Conservation (phyloP, 2,113 vertebrate species). For the Riparia riparia region DNA sequence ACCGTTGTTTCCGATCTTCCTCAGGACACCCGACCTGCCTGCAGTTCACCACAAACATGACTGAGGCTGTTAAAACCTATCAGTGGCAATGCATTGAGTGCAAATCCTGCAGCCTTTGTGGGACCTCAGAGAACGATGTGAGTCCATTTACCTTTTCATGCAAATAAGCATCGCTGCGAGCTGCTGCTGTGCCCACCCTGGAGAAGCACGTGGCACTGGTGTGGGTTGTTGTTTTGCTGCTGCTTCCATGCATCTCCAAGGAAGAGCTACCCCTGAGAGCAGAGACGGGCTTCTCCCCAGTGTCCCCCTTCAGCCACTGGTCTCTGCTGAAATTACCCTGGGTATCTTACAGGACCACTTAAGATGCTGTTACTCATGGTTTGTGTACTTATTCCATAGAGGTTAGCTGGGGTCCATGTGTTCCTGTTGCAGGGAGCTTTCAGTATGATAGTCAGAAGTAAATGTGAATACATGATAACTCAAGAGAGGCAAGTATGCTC, state of each 20-base stretch:
- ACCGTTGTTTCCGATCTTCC: slow-evolving; percentile 60
- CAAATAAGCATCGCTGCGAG: not conserved
- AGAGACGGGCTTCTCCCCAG: not conserved
- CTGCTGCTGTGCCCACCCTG: not conserved
- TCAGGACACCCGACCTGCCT: slow-evolving; percentile 96
- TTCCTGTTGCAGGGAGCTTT: not conserved
- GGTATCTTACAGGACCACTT: not conserved
- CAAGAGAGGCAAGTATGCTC: not conserved
- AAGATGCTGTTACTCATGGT: not conserved
- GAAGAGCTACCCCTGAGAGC: not conserved
- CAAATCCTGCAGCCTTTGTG: slow-evolving; percentile 98
- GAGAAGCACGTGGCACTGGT: not conserved
- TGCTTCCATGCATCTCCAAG: not conserved
- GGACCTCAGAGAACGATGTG: slow-evolving; percentile 98
- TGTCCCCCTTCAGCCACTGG: not conserved
- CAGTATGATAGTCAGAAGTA: not conserved
- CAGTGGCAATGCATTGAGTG: slow-evolving; percentile 99
- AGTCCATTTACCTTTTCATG: slow-evolving; percentile 66
- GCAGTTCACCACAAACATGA: slow-evolving; percentile 99
- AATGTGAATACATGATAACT: not conserved
- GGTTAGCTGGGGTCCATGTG: not conserved
- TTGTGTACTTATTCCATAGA: not conserved
- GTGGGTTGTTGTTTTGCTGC: not conserved
- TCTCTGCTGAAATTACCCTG: not conserved
- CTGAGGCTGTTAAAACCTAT: slow-evolving; percentile 94